Evolutionary conservation across 2,888 invertebrate genomes (phyloP), one percentile per base, ranked within the genome.

Genomic region (Mesorhabditis spiculigera): DNA sequence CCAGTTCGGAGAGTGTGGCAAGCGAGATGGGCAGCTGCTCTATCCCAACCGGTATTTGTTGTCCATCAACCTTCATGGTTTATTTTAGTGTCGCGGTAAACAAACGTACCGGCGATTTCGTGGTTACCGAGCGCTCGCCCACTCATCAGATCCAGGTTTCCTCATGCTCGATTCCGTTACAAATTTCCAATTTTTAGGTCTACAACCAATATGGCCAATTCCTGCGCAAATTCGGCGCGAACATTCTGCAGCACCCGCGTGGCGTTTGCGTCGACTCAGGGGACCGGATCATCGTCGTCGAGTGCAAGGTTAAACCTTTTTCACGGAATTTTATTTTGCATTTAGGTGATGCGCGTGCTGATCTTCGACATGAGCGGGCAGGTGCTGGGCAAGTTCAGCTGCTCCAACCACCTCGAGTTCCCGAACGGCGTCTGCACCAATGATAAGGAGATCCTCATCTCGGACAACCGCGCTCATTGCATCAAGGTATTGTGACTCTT

Each of bases 201-300:
- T 99, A 97, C 90, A 98, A 97, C 87, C 96, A 97, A 87, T 97
- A 97, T 87, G 98, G 98, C 0, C 96, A 97, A 88, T 99, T 99
- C 88, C 94, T 98, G 63, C 91, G 98, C 70, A 98, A 98, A 88
- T 98, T 98, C 87, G 98, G 98, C 58, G 97, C 97, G 66, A 97
- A 95, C 86, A 96, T 98, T 77, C 89, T 99, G 73, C 98, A 98
- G 86, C 98, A 98, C 88, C 98, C 98, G 4, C 81, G 98, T 45
- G 98, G 98, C 62, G 97, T 99, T 4, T 96, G 97, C 8, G 97
- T 99, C 42, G 98, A 99, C 88, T 93, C 93, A 87, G 95, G 96
- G 87, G 97, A 97, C 28, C 91, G 96, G 71, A 96, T 99, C 82
- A 94, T 99, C 79, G 97, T 99, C 8, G 97, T 99, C 61, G 98